Percentiles rank a stretch among this genome's conserved stretches.
Conservation (phyloP, 2,888 invertebrate species). For the Cephus runcator region DNA sequence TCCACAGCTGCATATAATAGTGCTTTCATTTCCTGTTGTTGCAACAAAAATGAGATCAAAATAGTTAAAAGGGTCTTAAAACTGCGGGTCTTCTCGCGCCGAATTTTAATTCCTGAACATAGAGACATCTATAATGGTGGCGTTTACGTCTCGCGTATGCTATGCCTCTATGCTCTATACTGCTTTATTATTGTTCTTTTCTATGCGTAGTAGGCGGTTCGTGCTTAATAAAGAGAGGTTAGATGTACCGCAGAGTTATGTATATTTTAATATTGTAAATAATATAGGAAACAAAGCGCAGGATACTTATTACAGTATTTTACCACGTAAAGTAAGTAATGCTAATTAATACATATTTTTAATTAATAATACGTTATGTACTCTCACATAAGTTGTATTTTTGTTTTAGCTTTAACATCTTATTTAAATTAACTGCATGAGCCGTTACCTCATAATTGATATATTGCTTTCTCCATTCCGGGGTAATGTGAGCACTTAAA, state of each 20-base stretch:
- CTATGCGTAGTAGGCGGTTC: not conserved
- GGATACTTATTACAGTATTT: not conserved
- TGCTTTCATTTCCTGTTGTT: conserved; percentile 80
- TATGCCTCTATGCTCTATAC: not conserved
- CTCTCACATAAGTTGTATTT: not conserved
- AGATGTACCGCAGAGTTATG: not conserved
- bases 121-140: not conserved
- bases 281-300: not conserved
- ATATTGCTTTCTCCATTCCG: conserved; percentile 93
- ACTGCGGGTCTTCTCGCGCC: not conserved
- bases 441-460: conserved; percentile 76
- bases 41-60: not conserved
- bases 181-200: not conserved
- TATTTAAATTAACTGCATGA: not conserved
- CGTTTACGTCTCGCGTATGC: not conserved
- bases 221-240: not conserved
- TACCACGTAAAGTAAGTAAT: not conserved
- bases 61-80: not conserved
- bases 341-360: not conserved
- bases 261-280: not conserved
- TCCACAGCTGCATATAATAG: conserved; percentile 84
- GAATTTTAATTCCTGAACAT: not conserved
- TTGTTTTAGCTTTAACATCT: not conserved
- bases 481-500: conserved; percentile 87
- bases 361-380: not conserved